Evolutionary conservation across 2,888 invertebrate genomes (phyloP).

Genomic region (Noctua pronuba): DNA sequence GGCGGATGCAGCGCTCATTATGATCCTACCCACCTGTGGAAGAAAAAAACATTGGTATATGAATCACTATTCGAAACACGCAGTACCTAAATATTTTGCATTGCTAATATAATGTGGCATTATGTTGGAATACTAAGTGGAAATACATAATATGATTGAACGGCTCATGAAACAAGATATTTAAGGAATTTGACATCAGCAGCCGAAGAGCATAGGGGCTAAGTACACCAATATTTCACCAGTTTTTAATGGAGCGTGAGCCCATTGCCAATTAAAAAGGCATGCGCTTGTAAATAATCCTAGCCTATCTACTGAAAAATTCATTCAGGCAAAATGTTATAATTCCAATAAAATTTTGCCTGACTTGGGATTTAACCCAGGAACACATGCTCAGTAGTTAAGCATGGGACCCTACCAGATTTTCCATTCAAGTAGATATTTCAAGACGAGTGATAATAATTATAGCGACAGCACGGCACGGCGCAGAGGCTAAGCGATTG

Average conservation of each 20-base stretch:
- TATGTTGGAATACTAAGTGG: neutral
- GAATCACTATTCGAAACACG: conserved; percentile 6
- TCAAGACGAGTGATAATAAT: neutral
- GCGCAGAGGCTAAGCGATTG: too few relatives aligned
- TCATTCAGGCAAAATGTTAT: too few relatives aligned
- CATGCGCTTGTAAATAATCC: neutral
- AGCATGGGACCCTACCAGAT: too few relatives aligned
- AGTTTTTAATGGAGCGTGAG: neutral
- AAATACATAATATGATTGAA: neutral
- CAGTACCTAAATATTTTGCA: neutral
- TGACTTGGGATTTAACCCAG: neutral
- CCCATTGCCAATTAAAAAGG: neutral
- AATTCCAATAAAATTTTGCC: neutral
- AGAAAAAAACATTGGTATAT: conserved; percentile 12
- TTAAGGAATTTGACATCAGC: neutral
- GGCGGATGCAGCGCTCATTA: conserved; percentile 92
- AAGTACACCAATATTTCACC: neutral
- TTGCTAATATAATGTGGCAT: conserved; percentile 19
- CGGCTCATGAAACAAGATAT: neutral
- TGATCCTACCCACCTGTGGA: conserved; percentile 83
- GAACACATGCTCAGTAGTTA: neutral
- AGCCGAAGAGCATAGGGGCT: neutral
- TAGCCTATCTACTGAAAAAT: neutral
- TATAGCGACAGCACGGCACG: neutral
- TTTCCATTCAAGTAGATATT: neutral